Base-by-base conservation (phyloP, 1,140 invertebrate genomes). In the Zaprionus africanus region DNA sequence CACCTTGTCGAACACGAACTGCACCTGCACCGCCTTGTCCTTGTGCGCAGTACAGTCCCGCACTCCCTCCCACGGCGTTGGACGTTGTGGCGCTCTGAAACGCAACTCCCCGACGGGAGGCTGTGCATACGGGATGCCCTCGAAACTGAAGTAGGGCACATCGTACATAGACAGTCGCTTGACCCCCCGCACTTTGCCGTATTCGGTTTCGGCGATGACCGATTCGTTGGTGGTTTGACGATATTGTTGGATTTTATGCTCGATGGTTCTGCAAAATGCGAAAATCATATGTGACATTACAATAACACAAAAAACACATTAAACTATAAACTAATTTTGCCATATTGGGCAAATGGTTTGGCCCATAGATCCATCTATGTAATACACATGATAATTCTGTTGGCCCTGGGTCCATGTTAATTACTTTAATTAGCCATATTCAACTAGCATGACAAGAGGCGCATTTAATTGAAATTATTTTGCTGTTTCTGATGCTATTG, bases 91-190 rank as follows among this genome's bases (percentile, higher is more conserved):
- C 63, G 94, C 94, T 64, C 86, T 92, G 68, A 94, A 95, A 36
- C 95, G 87, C n/a, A 94, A 76, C 57, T 93, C 83, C 9, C 93
- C 93, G 12, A 94, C 71, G 5, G 94, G 94, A 53, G 94, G 93
- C 83, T 94, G 92, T 12, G 94, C 94, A 78, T 94, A 95, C 2
- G 94, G 94, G 64, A 95, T 94, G n/a, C 94, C 94, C 57, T 94
- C 90, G 76, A 94, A 95, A 31, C 90, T 91, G 24, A 90, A 92
- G 69, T 92, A 94, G 22, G 82, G 74, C 24, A 72, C 74, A 51
- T 92, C 92, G 57, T 90, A 90, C 19, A 79, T 43, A 12, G 82
- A 90, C 31, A 90, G 15, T 3, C 83, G 74, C 77, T 92, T 91
- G 0, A 82, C 62, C 15, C 92, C 93, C 64, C 81, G 68, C 19